Conservation (phyloP, 2,888 invertebrate species). For the Andrena minutula region DNA sequence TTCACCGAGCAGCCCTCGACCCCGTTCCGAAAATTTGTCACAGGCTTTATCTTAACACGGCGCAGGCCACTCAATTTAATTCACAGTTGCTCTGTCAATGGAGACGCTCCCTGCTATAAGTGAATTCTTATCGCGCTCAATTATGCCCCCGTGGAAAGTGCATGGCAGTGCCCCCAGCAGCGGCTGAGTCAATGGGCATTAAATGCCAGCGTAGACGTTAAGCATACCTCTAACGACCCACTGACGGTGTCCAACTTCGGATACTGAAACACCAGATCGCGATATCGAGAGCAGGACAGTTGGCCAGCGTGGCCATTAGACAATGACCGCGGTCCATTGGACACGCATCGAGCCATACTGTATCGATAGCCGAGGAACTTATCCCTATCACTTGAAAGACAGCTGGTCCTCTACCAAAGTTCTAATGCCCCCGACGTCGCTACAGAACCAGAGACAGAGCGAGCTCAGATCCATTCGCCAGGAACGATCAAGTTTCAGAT, state of each 20-base stretch:
- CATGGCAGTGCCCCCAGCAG: constrained; percentile 23
- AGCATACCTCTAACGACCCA: constrained; percentile 52
- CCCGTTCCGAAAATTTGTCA: background rate
- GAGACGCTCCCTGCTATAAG: constrained; percentile 18
- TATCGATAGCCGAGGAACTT: constrained; percentile 49
- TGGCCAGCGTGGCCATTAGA: constrained; percentile 69
- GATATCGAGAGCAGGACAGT: constrained; percentile 60
- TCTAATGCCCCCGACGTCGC: background rate
- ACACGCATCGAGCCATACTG: constrained; percentile 37
- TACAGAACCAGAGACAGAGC: background rate
- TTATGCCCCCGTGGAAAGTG: constrained; percentile 46
- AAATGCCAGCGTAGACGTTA: constrained; percentile 56
- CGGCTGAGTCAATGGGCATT: constrained; percentile 72
- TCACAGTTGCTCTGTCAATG: constrained; percentile 16
- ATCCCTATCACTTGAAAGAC: constrained; percentile 20
- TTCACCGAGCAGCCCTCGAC: background rate
- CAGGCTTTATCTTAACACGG: constrained; percentile 3
- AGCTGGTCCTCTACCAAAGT: background rate
- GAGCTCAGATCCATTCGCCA: background rate
- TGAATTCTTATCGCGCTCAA: constrained; percentile 71
- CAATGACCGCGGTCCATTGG: constrained; percentile 64
- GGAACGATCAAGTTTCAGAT: background rate
- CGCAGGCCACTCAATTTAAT: constrained; percentile 33
- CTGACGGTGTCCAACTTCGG: constrained; percentile 40
- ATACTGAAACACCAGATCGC: constrained; percentile 54